Conservation (phyloP, 2,113 vertebrate genomes). For the Rhea pennata region DNA sequence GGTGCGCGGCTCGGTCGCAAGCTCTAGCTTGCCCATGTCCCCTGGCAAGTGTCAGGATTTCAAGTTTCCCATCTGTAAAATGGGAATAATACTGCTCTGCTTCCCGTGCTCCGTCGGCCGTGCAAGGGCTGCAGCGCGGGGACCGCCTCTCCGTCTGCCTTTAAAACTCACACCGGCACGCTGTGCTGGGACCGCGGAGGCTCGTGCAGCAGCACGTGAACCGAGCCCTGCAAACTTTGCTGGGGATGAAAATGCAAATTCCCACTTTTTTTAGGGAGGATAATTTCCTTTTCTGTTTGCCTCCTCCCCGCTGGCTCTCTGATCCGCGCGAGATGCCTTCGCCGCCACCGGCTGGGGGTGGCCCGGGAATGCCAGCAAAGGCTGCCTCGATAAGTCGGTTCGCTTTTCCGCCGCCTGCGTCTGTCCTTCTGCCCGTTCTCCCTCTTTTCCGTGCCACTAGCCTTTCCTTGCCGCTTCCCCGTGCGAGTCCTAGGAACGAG, state of each 20-base stretch:
- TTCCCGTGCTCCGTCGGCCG: neutral
- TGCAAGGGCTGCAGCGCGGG: no score
- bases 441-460: neutral
- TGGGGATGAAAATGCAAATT: neutral
- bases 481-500: neutral
- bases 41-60: neutral
- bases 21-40: neutral
- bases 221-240: no score
- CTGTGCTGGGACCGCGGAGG: neutral
- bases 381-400: neutral
- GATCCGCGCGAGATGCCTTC: neutral
- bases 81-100: neutral
- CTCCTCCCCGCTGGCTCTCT: neutral
- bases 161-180: no score
- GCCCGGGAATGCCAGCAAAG: rapidly evolving
- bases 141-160: no score
- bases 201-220: neutral
- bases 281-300: neutral
- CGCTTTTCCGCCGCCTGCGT: constrained; percentile 19
- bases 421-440: neutral
- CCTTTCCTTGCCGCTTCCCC: neutral
- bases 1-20: neutral
- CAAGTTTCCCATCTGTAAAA: neutral
- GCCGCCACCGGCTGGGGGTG: neutral
- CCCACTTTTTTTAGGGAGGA: neutral